Evolutionary conservation across 2,113 vertebrate species (phyloP).

Genomic region (human (Homo sapiens)): DNA sequence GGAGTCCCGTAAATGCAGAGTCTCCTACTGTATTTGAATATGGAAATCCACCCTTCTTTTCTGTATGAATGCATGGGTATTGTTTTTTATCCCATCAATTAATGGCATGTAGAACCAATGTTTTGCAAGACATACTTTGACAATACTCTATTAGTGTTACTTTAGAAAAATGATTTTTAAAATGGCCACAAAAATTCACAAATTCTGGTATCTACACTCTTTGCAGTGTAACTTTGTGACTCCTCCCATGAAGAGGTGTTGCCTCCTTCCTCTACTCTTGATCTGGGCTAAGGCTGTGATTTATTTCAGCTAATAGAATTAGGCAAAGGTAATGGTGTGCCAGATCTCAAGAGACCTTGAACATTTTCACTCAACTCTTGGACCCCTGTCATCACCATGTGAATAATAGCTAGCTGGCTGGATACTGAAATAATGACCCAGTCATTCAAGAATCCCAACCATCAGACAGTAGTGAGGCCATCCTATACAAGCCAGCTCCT

Average conservation of each 20-base stretch:
- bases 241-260: neutral
- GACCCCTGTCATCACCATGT: too few relatives aligned
- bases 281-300: neutral
- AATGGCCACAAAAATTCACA: neutral
- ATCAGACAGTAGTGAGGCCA: neutral
- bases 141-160: neutral
- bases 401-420: neutral
- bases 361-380: neutral
- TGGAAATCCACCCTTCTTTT: neutral
- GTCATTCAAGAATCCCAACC: neutral
- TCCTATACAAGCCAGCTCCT: neutral
- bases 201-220: neutral
- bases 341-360: neutral
- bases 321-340: neutral
- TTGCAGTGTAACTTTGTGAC: neutral
- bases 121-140: neutral
- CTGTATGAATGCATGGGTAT: neutral
- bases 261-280: neutral
- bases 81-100: neutral
- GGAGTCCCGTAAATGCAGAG: neutral
- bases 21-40: neutral
- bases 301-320: neutral
- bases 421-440: neutral
- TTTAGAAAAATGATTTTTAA: neutral
- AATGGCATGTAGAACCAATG: neutral